Percentiles rank a stretch among this genome's conserved stretches.
Conservation (phyloP, 2,113 vertebrate species). For the Trachemys scripta region DNA sequence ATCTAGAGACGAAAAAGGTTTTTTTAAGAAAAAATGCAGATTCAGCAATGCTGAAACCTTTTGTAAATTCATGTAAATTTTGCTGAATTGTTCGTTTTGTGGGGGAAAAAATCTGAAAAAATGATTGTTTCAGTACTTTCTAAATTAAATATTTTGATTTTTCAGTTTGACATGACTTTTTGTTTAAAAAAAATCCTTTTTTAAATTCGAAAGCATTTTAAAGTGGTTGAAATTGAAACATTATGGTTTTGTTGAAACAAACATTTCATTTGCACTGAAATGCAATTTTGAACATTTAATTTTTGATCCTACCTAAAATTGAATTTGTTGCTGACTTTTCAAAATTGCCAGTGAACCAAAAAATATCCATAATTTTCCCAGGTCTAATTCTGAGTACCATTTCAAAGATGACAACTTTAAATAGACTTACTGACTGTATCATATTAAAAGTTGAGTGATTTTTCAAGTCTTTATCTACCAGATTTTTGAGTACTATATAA, state of each 20-base stretch:
- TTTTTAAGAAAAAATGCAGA: neutral
- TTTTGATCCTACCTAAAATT: neutral
- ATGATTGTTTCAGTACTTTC: neutral
- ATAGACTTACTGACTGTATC: neutral
- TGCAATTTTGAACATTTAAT: neutral
- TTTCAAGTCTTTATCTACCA: neutral
- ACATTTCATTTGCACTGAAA: neutral
- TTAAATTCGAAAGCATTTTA: neutral
- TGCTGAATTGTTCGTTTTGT: neutral
- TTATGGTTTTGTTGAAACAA: neutral
- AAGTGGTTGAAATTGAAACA: neutral
- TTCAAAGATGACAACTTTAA: neutral
- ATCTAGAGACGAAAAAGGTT: no score
- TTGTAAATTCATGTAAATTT: neutral
- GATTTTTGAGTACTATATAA: neutral
- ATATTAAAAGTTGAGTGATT: neutral
- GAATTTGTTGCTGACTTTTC: neutral
- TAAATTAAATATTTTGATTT: neutral
- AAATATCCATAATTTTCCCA: neutral
- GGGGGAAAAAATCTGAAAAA: neutral
- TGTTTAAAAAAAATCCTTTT: neutral
- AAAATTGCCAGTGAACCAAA: neutral
- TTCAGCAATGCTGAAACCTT: neutral
- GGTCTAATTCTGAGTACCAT: neutral
- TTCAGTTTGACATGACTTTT: neutral